Evolutionary conservation across 2,888 invertebrate genomes (phyloP).

Genomic region (Seira sanloemensis): DNA sequence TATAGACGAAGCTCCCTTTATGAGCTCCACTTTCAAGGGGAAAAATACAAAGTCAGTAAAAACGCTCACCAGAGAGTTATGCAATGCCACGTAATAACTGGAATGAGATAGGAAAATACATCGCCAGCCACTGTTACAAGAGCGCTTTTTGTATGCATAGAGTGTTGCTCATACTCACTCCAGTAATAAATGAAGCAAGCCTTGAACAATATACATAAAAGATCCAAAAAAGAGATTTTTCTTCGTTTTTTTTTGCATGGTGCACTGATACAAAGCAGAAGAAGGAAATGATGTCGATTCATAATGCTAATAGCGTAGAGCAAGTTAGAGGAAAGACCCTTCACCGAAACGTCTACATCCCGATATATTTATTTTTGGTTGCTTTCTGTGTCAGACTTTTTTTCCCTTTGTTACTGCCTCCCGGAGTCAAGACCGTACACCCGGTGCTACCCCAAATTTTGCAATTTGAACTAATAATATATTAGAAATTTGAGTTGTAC

Average conservation of each 20-base stretch:
- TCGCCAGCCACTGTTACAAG: background rate
- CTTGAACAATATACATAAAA: background rate
- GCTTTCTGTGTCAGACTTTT: too few relatives aligned
- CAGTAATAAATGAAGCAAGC: slow-evolving; percentile 55
- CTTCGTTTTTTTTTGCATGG: background rate
- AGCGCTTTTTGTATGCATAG: slow-evolving; percentile 48
- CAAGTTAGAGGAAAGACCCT: too few relatives aligned
- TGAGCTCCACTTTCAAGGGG: background rate
- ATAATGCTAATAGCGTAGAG: too few relatives aligned
- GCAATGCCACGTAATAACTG: slow-evolving; percentile 9
- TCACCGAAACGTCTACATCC: too few relatives aligned
- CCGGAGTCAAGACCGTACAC: too few relatives aligned
- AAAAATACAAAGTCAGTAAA: slow-evolving; percentile 1
- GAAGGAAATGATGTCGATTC: too few relatives aligned
- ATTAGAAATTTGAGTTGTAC: too few relatives aligned
- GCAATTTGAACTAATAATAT: too few relatives aligned
- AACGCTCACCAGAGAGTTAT: background rate
- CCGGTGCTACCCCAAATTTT: too few relatives aligned
- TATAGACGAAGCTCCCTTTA: background rate
- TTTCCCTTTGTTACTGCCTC: too few relatives aligned
- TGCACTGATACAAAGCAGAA: too few relatives aligned
- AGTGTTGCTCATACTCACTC: slow-evolving; percentile 46
- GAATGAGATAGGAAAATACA: background rate
- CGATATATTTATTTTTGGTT: too few relatives aligned
- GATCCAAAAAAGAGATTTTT: background rate